Evolutionary conservation across 2,113 vertebrate genomes (phyloP).

Genomic region (Scopus umbretta): DNA sequence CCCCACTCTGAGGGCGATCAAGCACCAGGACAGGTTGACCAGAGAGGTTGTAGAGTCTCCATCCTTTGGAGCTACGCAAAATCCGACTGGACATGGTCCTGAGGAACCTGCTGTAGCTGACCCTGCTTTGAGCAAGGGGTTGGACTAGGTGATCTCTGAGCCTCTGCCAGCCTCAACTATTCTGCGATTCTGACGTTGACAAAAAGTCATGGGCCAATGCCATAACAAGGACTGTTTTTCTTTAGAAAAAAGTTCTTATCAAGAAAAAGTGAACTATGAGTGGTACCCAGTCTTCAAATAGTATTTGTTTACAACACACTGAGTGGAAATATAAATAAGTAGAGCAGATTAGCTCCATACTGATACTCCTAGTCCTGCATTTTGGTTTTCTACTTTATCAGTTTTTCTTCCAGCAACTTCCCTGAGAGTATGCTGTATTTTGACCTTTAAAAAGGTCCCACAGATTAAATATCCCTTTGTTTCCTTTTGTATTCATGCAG

Average conservation of each 20-base stretch:
- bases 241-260: not conserved
- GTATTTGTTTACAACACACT: not conserved
- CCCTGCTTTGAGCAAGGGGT: not conserved
- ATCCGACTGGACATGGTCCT: not conserved
- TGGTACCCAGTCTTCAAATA: not conserved
- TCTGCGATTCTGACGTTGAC: not conserved
- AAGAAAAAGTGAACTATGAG: not conserved
- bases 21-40: not conserved
- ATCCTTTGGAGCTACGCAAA: not conserved
- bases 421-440: not conserved
- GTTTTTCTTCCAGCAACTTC: not conserved
- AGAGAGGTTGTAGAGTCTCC: not conserved
- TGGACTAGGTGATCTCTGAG: not conserved
- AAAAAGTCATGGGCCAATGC: not conserved
- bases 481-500: not conserved
- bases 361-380: not conserved
- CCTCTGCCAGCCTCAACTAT: not conserved
- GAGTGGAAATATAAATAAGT: slow-evolving; percentile 67
- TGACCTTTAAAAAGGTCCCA: not conserved
- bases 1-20: not conserved
- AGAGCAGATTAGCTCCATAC: not conserved
- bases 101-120: not conserved
- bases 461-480: not conserved
- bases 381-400: not conserved
- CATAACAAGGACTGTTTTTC: not conserved